These are phyloP conservation scores for Archegozetes longisetosus DNA, from an alignment of 1,140 invertebrate species.

Conservation along the genomic window DNA sequence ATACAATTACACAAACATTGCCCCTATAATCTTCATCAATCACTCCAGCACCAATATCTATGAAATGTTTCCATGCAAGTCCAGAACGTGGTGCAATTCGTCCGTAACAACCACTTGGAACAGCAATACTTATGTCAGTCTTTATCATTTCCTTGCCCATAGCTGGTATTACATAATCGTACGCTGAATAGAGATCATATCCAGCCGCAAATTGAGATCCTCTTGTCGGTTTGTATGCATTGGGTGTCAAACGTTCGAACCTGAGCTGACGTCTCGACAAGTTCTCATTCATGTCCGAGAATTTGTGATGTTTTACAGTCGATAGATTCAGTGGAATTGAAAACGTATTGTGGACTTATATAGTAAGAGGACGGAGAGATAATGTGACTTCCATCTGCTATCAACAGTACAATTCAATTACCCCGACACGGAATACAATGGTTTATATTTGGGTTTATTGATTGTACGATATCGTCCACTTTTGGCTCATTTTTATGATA, in stretches of 20 bases:
- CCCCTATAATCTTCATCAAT: slow-evolving; percentile 87
- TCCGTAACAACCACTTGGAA: slow-evolving; percentile 68
- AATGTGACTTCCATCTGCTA: too few species aligned
- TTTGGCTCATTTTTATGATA: too few species aligned
- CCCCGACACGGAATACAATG: too few species aligned
- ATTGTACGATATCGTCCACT: too few species aligned
- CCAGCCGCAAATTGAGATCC: slow-evolving; percentile 74
- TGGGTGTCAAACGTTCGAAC: slow-evolving; percentile 55
- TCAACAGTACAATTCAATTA: too few species aligned
- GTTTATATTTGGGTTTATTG: too few species aligned
- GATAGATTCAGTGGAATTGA: too few species aligned
- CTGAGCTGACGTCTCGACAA: too few species aligned
- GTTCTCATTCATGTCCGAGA: too few species aligned
- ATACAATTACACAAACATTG: slow-evolving; percentile 80
- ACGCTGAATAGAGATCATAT: slow-evolving; percentile 81
- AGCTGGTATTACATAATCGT: slow-evolving; percentile 61
- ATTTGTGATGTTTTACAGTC: too few species aligned
- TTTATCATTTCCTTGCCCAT: slow-evolving; percentile 61
- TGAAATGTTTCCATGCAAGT: slow-evolving; percentile 80
- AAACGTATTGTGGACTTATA: too few species aligned
- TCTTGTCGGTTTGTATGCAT: slow-evolving; percentile 63
- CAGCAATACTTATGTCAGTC: slow-evolving; percentile 69
- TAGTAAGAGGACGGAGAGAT: too few species aligned
- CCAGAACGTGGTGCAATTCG: slow-evolving; percentile 90
- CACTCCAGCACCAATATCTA: slow-evolving; percentile 92